A percentile compares a stretch with the other conserved stretches of the same genome.
Evolutionary conservation across 2,113 vertebrate genomes (phyloP).

Genomic region (Entelurus aequoreus): DNA sequence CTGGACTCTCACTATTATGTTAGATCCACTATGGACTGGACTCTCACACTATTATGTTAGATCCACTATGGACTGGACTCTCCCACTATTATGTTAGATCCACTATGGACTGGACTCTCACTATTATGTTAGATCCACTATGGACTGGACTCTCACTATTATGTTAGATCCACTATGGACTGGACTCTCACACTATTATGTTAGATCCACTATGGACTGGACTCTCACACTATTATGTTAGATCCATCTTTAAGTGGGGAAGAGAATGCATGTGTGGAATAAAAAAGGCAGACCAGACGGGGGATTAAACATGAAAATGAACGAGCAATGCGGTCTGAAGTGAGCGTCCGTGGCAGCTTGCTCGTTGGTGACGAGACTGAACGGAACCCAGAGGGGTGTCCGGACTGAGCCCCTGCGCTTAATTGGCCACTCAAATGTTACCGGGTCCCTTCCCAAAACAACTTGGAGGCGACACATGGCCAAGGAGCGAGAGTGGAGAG

Average conservation of each 20-base stretch:
- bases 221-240: too few species aligned
- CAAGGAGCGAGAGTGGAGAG: slow-evolving; percentile 55
- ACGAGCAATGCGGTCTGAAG: slow-evolving; percentile 25
- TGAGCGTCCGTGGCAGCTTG: slow-evolving; percentile 28
- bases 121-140: too few species aligned
- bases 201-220: too few species aligned
- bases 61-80: too few species aligned
- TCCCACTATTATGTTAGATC: too few species aligned
- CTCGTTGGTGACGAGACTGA: slow-evolving; percentile 59
- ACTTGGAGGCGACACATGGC: slow-evolving; percentile 66
- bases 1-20: too few species aligned
- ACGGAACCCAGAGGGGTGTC: slow-evolving; percentile 52
- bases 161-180: too few species aligned
- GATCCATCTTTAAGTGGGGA: slow-evolving; percentile 47
- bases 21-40: too few species aligned
- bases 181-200: too few species aligned
- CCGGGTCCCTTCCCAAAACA: slow-evolving; percentile 63
- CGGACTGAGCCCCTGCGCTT: slow-evolving; percentile 62
- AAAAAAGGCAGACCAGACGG: slow-evolving; percentile 47
- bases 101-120: too few species aligned
- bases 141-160: too few species aligned
- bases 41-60: too few species aligned
- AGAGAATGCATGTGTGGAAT: slow-evolving; percentile 54
- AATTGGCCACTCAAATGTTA: slow-evolving; percentile 75
- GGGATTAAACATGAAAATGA: slow-evolving; percentile 57